Evolutionary conservation across 2,888 invertebrate species (phyloP), one percentile per base, ranked within the genome.

Genomic region (Drosophila bunnanda): DNA sequence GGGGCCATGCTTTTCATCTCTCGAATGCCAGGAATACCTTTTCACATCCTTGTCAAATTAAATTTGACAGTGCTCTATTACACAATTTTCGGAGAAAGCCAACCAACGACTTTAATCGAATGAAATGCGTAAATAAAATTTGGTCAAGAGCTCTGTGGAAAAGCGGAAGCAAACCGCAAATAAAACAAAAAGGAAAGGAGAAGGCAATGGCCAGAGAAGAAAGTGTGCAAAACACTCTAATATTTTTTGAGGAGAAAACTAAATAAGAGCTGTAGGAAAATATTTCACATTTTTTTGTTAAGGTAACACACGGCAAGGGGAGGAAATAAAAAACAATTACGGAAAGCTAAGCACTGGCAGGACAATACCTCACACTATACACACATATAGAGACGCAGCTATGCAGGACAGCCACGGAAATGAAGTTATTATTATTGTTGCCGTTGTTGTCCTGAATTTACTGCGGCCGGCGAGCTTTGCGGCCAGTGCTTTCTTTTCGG

Each of bases 71-170:
- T 54, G 76, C 76, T 76, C 72, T 77, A 75, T 82, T 82, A 82
- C 75, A 65, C 81, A 83, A 76, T 78, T 81, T 76, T 22, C 39
- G 3, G 17, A 41, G 57, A 60, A 64, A 54, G 60, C 36, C 22
- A 34, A 22, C 22, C 53, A n/a, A n/a, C 25, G 38, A 68, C 71
- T 70, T 71, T 81, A 86, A 87, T 81, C 71, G 68, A 86, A 83
- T 82, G 66, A 79, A 81, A 70, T 83, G 80, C 76, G 78, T 86
- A 83, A 80, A 86, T 83, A 72, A 70, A 78, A 84, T 83, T 86
- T 68, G 66, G 9, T 28, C 48, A 64, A 61, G 53, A 57, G 57
- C 58, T 69, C 32, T n/a, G 41, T 30, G 34, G 36, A 36, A 71
- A 64, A 57, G 39, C 74, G 60, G 75, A 75, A 70, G 53, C 54